phyloP scores from a whole-genome alignment of 2,888 invertebrate species.

The Agonum fuliginosum region DNA sequence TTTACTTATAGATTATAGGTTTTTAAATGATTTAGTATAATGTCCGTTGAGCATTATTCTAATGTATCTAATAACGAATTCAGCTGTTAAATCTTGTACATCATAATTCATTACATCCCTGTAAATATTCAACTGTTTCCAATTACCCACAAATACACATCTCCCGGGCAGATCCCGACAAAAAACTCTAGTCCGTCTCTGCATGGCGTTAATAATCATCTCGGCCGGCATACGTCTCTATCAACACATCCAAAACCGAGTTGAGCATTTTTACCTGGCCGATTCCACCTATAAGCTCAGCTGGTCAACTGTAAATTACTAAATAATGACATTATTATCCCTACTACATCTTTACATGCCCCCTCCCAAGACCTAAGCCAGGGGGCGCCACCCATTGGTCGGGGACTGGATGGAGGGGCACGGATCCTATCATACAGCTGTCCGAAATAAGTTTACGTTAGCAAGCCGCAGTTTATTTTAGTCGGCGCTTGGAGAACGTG shows the following conservation, averaged over 20 bases:
- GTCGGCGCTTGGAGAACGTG: slow-evolving; percentile 3
- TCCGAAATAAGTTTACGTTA: slow-evolving; percentile 45
- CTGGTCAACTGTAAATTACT: slow-evolving; percentile 72
- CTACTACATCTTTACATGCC: slow-evolving; percentile 64
- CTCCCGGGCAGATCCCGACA: neutral
- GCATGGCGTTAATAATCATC: slow-evolving; percentile 42
- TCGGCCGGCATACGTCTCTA: slow-evolving; percentile 50
- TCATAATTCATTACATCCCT: slow-evolving; percentile 2
- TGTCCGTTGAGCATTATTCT: too few species aligned
- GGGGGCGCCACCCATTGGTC: slow-evolving; percentile 65
- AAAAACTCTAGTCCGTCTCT: slow-evolving; percentile 30
- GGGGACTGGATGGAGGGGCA: slow-evolving; percentile 65
- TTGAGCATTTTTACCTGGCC: slow-evolving; percentile 46
- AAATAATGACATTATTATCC: slow-evolving; percentile 73
- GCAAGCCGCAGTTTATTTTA: slow-evolving; percentile 32
- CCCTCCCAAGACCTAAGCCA: slow-evolving; percentile 65
- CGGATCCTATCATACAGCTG: slow-evolving; percentile 27
- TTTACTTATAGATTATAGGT: too few species aligned
- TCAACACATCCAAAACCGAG: slow-evolving; percentile 45
- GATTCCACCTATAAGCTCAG: slow-evolving; percentile 64
- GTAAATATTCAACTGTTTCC: slow-evolving; percentile 12
- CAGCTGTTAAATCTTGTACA: neutral
- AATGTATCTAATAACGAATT: too few species aligned
- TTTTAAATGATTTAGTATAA: too few species aligned
- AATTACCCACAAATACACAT: neutral